Evolutionary conservation across 2,888 invertebrate species (phyloP).

Genomic region (Temnothorax rugatulus): DNA sequence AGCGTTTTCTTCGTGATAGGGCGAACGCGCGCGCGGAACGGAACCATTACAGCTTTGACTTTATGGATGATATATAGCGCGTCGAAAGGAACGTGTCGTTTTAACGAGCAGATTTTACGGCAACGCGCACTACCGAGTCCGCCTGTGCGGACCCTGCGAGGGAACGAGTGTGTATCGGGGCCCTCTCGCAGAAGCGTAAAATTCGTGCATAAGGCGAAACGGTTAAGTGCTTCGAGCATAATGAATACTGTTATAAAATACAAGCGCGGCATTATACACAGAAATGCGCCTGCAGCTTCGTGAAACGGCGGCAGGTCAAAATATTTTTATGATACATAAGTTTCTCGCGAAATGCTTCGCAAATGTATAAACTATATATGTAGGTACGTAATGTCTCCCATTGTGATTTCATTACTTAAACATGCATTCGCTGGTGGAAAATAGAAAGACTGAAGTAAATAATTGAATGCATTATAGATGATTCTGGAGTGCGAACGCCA

Average conservation of each 20-base stretch:
- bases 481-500: slow-evolving; percentile 2
- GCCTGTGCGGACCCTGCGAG: background rate
- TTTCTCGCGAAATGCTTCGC: background rate
- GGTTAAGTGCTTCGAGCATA: slow-evolving; percentile 33
- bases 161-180: slow-evolving; percentile 10
- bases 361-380: background rate
- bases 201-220: slow-evolving; percentile 33
- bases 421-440: background rate
- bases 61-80: slow-evolving; percentile 62
- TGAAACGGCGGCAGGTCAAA: background rate
- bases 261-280: background rate
- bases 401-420: background rate
- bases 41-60: slow-evolving; percentile 48
- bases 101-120: slow-evolving; percentile 62
- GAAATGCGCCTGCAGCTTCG: slow-evolving; percentile 15
- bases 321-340: slow-evolving; percentile 4
- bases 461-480: background rate
- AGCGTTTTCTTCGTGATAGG: slow-evolving; percentile 48
- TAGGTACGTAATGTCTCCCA: background rate
- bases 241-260: slow-evolving; percentile 48
- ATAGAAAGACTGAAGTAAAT: background rate
- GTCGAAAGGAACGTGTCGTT: slow-evolving; percentile 53
- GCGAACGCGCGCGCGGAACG: slow-evolving; percentile 8
- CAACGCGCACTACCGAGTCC: slow-evolving; percentile 45
- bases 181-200: slow-evolving; percentile 39